Percentiles rank a stretch among this genome's conserved stretches.
Conservation (phyloP, 2,113 vertebrate species). For the Vombatus ursinus region DNA sequence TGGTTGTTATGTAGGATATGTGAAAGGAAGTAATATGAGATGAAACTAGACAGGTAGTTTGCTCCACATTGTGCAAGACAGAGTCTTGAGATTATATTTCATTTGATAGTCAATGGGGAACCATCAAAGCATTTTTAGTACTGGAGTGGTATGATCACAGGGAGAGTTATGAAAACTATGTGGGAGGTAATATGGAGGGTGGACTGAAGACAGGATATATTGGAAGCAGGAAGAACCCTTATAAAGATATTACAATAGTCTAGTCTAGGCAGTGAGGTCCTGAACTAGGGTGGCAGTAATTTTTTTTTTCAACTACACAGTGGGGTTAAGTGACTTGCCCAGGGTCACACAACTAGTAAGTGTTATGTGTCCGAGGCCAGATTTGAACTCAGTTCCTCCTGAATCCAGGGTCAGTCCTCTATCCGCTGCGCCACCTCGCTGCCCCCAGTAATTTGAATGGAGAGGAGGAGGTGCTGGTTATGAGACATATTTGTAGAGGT, state of each 20-base stretch:
- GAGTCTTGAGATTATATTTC: background rate
- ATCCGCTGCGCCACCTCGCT: too few species aligned
- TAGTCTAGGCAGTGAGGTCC: background rate
- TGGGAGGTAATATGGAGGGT: background rate
- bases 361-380: too few species aligned
- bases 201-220: background rate
- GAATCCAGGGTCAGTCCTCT: too few species aligned
- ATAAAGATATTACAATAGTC: background rate
- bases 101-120: background rate
- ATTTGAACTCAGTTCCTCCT: too few species aligned
- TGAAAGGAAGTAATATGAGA: background rate
- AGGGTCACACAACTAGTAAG: too few species aligned
- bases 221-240: background rate
- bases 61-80: background rate
- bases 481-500: background rate
- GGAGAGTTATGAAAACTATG: background rate
- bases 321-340: too few species aligned
- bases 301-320: too few species aligned
- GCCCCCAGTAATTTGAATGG: background rate
- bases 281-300: background rate
- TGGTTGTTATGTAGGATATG: background rate
- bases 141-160: background rate
- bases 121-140: background rate
- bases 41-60: background rate
- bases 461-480: background rate